Evolutionary conservation across 2,113 vertebrate genomes (phyloP).

Genomic region (Prochilodus magdalenae): DNA sequence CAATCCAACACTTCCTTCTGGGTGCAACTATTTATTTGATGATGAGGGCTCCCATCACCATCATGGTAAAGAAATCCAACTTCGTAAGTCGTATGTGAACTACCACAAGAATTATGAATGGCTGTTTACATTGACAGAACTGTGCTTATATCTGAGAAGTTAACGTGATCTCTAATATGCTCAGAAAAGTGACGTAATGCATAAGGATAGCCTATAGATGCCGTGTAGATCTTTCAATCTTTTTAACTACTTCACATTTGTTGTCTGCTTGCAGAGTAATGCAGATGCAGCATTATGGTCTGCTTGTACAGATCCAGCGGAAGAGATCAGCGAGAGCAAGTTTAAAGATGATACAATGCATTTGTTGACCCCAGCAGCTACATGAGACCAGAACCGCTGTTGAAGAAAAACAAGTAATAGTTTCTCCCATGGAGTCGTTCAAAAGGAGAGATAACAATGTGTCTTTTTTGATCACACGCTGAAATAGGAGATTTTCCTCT

Average conservation of each 20-base stretch:
- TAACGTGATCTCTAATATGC: too few relatives aligned
- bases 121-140: too few relatives aligned
- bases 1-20: too few relatives aligned
- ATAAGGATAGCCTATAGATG: background rate
- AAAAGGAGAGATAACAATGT: slow-evolving; percentile 51
- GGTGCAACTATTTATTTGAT: too few relatives aligned
- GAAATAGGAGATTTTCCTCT: slow-evolving; percentile 58
- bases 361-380: slow-evolving; percentile 41
- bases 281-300: background rate
- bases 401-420: slow-evolving; percentile 51
- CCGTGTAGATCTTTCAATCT: background rate
- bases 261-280: background rate
- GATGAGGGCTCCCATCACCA: too few relatives aligned
- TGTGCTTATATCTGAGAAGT: too few relatives aligned
- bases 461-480: slow-evolving; percentile 60
- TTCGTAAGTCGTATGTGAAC: too few relatives aligned
- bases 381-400: slow-evolving; percentile 49
- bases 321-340: slow-evolving; percentile 17
- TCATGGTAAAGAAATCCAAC: too few relatives aligned
- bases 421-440: slow-evolving; percentile 41
- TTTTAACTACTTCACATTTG: background rate
- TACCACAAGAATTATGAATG: too few relatives aligned
- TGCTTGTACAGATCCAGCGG: background rate
- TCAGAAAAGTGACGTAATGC: background rate
- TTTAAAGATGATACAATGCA: slow-evolving; percentile 43